Base-by-base conservation (phyloP, 2,113 vertebrate genomes). In the Leucopternis melanops region DNA sequence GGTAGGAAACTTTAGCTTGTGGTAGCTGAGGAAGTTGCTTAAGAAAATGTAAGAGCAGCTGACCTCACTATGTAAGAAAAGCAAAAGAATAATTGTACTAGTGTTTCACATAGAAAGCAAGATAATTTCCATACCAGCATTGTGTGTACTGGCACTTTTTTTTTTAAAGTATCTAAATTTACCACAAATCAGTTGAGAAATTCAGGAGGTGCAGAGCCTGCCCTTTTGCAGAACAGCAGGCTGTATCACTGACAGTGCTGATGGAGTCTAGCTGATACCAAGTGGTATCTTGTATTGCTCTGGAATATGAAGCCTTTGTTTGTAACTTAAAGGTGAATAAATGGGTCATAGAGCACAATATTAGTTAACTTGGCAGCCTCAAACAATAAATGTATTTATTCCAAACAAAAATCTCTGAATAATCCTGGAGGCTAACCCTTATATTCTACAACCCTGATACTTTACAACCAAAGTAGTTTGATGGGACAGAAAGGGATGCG, bases 401-500 rank as follows among this genome's bases (percentile, higher is more conserved):
- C 9, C 26, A 42, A 44, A 52, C 69, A 52, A 54, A 93, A 55
- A 55, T 66, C 4, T 78, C 17, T 29, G 32, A 50, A 50, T 73
- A 72, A 47, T 86, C 27, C 17, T 44, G 3, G 61, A 77, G 49
- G 72, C 34, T 52, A 13, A 20, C 10, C 21, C 19, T 57, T 52
- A 9, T 1, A 22, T 38, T 75, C 38, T 71, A 26, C 49, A 78
- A 14, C 27, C 16, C 25, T 40, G n/a, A 15, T 16, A 21, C 13
- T 63, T 18, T 72, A 38, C 34, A 59, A 13, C 11, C 21, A 32
- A 42, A 86, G 61, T n/a, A 59, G 31, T 8, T 62, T 81, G 18
- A 16, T 4, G 6, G n/a, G 97, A 79, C 92, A 90, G 25, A 98
- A 97, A 91, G 90, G 96, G 20, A 88, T 40, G 8, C 58, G 58